Percentiles rank a stretch among this genome's conserved stretches.
These are phyloP conservation scores for Halisarca cf. caerulea DNA, from an alignment of 37 sponge, comb jelly and placozoan species.

Conservation along the genomic window DNA sequence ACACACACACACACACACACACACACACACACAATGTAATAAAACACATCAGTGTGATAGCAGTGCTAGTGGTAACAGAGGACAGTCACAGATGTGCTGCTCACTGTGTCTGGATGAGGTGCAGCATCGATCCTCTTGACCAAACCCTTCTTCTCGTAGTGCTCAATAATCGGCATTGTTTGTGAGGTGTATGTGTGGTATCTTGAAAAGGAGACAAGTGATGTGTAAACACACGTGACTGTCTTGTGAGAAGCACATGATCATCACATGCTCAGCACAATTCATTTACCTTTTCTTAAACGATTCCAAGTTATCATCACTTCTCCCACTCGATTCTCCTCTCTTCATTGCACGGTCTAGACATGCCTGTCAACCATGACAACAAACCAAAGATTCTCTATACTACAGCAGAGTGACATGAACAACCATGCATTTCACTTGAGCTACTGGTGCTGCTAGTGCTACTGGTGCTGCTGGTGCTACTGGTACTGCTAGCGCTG, in stretches of 20 bases:
- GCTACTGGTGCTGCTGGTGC: no score
- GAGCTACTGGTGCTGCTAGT: no score
- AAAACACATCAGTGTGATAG: no score
- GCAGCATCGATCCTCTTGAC: conserved; percentile 48
- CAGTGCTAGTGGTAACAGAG: no score
- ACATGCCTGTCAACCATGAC: conserved; percentile 46
- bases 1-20: background rate
- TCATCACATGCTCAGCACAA: background rate
- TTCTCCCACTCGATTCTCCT: conserved; percentile 71
- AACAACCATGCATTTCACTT: no score
- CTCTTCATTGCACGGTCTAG: conserved; percentile 59
- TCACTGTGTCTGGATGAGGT: conserved; percentile 53
- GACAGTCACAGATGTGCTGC: no score
- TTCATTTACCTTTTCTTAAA: conserved; percentile 68
- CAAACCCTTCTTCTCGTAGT: conserved; percentile 61
- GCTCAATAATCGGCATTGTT: conserved; percentile 76
- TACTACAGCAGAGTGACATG: background rate
- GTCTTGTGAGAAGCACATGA: background rate
- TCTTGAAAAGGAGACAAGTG: conserved; percentile 15
- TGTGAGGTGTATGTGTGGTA: conserved; percentile 57
- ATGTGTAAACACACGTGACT: no score
- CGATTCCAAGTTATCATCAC: conserved; percentile 84
- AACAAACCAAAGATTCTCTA: background rate
- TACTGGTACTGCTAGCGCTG: no score
- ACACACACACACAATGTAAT: background rate